Base-by-base conservation (phyloP, 1,140 invertebrate species). In the Drosophila bifasciata region DNA sequence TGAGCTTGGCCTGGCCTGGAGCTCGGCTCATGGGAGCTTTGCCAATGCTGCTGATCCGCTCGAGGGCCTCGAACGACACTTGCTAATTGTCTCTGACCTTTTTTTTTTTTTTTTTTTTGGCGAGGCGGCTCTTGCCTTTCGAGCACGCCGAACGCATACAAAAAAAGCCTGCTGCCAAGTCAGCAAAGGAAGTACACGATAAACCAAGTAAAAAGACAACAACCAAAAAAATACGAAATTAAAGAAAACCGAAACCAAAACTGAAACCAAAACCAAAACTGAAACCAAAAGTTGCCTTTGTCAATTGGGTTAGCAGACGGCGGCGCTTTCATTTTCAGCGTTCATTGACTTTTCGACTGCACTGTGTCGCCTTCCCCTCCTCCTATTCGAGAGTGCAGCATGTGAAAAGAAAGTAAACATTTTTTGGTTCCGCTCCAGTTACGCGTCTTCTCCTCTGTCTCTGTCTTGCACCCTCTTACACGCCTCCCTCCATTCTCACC, bases 11-110 rank as follows among this genome's bases (percentile, higher is more conserved):
- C 71, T 52, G 50, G 50, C 49, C 49, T 70, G 71, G 50, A n/a
- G 50, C 53, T 45, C 63, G 71, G 71, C 79, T 59, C 76, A 41
- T 79, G 69, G 70, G 63, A 64, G 32, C 79, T 61, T 56, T 40
- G 62, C 53, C 76, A 62, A 63, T 39, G 71, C 40, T 36, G 48
- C 19, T 23, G 67, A 51, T n/a, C 46, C 57, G 46, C 50, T 43
- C 39, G 25, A 21, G 23, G 53, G 21, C 50, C 57, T 68, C 66
- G 62, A 81, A 81, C 81, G 83, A 69, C 83, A 88, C 83, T 88
- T 88, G 83, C 83, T 86, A 86, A 86, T 86, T 86, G 83, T 71
- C 63, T 83, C 56, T 83, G 83, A 88, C 83, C 83, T 88, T 88
- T 88, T 56, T 72, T 72, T 72, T 46, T 39, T 46, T 39, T 56